Conservation (phyloP, 2,888 invertebrate genomes). For the Leptarthrus brevirostris region DNA sequence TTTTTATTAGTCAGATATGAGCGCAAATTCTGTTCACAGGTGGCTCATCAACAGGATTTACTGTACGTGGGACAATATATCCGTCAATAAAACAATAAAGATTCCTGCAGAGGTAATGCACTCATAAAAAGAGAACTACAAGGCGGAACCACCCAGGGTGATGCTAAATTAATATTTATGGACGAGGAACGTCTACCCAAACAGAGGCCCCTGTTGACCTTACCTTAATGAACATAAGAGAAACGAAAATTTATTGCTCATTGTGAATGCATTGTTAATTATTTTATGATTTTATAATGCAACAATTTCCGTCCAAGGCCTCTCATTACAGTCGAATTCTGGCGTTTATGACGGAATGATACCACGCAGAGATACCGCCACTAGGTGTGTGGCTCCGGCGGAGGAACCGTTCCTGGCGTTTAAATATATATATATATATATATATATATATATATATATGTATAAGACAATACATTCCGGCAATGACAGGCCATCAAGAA, state of each 20-base stretch:
- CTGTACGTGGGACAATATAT: too few relatives aligned
- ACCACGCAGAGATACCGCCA: conserved; percentile 15
- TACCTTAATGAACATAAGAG: conserved; percentile 31
- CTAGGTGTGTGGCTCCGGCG: neutral
- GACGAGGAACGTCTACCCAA: conserved; percentile 12
- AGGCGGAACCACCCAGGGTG: conserved; percentile 28
- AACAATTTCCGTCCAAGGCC: conserved; percentile 30
- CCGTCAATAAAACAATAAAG: neutral
- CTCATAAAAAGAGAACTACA: conserved; percentile 19
- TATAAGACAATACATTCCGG: conserved; percentile 24
- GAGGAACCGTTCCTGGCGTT: neutral
- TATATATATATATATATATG: too few relatives aligned
- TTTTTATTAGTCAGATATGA: too few relatives aligned
- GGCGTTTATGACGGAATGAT: conserved; percentile 17
- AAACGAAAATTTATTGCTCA: conserved; percentile 35
- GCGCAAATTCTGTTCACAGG: too few relatives aligned
- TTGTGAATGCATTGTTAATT: conserved; percentile 45
- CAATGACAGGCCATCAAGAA: neutral
- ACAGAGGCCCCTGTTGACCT: conserved; percentile 37
- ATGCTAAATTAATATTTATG: conserved; percentile 44
- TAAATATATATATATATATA: too few relatives aligned
- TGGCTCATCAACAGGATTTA: too few relatives aligned
- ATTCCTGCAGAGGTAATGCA: conserved; percentile 21
- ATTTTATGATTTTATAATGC: conserved; percentile 46
- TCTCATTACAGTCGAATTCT: conserved; percentile 4